A percentile compares a stretch with the other conserved stretches of the same genome.
Evolutionary conservation across 2,113 vertebrate genomes (phyloP).

Genomic region (Siphamia tubifer): DNA sequence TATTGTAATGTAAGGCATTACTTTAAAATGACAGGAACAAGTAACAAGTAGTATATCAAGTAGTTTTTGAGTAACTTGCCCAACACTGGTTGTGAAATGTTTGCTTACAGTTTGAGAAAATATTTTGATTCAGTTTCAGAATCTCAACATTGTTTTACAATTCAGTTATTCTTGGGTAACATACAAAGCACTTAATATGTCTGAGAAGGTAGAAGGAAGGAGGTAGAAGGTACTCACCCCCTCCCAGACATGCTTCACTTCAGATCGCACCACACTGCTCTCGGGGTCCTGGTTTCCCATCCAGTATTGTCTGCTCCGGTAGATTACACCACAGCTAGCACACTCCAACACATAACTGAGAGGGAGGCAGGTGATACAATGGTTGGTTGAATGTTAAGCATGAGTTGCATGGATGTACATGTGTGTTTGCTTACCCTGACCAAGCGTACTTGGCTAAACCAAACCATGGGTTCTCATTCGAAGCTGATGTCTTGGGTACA

Average conservation of each 20-base stretch:
- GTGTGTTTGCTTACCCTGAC: conserved; percentile 77
- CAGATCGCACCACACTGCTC: conserved; percentile 79
- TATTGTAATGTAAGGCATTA: too few species aligned
- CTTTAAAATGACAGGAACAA: too few species aligned
- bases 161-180: too few species aligned
- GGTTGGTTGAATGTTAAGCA: neutral
- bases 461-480: conserved; percentile 81
- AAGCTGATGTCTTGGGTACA: conserved; percentile 82
- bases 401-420: neutral
- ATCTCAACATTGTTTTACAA: too few species aligned
- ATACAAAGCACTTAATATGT: too few species aligned
- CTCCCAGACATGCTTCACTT: conserved; percentile 85
- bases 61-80: too few species aligned
- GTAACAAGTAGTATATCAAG: too few species aligned
- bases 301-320: conserved; percentile 86
- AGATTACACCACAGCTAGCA: conserved; percentile 83
- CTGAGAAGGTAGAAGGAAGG: neutral
- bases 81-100: too few species aligned
- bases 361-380: neutral
- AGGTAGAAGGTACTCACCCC: conserved; percentile 67
- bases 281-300: conserved; percentile 85
- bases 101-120: too few species aligned
- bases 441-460: conserved; percentile 85
- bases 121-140: too few species aligned
- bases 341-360: conserved; percentile 84